Evolutionary conservation across 2,113 vertebrate genomes (phyloP).

Genomic region (Penelope pileata): DNA sequence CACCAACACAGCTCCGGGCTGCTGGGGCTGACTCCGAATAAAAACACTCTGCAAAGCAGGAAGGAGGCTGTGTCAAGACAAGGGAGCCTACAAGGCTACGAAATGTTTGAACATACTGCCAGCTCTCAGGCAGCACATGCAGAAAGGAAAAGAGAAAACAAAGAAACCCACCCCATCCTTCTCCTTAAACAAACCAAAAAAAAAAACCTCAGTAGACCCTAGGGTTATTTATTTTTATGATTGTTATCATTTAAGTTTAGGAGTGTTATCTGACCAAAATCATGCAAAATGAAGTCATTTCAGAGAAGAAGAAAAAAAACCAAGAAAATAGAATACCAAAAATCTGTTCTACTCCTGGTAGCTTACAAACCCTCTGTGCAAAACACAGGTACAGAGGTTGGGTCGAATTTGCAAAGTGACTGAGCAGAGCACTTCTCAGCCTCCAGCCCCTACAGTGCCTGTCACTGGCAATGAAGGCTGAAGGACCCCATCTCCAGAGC

Average conservation of each 20-base stretch:
- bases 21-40: background rate
- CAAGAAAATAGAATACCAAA: background rate
- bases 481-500: background rate
- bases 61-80: background rate
- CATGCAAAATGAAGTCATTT: background rate
- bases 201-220: background rate
- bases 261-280: background rate
- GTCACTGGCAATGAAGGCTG: background rate
- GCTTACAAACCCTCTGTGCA: background rate
- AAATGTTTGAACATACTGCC: background rate
- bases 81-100: background rate
- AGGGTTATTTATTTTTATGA: background rate
- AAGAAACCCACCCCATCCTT: background rate
- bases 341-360: background rate
- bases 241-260: background rate
- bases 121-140: background rate
- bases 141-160: background rate
- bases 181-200: background rate
- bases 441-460: background rate
- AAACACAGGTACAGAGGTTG: background rate
- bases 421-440: background rate
- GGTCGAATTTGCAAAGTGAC: background rate
- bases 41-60: background rate
- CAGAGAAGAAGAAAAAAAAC: accelerated
- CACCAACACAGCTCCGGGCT: background rate